Evolutionary conservation across 1,140 invertebrate genomes (phyloP).

Genomic region (Drosophila setifemur): DNA sequence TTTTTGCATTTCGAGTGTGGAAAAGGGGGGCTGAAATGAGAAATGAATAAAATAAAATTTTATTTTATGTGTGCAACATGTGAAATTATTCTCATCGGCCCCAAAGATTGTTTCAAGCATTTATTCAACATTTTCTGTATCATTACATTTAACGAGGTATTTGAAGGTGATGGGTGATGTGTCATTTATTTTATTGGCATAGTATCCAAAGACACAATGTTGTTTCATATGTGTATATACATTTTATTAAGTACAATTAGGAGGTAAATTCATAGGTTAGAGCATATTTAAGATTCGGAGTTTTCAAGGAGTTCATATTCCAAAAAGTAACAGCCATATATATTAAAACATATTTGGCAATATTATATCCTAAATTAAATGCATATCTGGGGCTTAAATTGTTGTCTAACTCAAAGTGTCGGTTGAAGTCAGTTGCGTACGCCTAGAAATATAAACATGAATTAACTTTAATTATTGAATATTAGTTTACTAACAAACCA

Average conservation of each 20-base stretch:
- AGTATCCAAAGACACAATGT: neutral
- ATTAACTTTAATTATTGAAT: neutral
- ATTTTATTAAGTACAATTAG: neutral
- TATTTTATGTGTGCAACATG: slow-evolving; percentile 82
- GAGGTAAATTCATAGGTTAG: neutral
- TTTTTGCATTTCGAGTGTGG: slow-evolving; percentile 53
- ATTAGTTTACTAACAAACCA: neutral
- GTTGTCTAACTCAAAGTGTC: neutral
- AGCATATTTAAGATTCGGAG: too few relatives aligned
- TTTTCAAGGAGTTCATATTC: too few relatives aligned
- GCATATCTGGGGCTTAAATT: neutral
- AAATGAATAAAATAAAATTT: slow-evolving; percentile 82
- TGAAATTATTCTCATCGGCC: slow-evolving; percentile 61
- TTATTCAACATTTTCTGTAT: slow-evolving; percentile 32
- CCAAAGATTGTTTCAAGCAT: slow-evolving; percentile 5
- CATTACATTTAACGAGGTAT: slow-evolving; percentile 56
- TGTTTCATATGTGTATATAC: neutral
- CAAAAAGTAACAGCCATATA: neutral
- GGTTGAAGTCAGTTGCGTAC: neutral
- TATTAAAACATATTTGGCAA: neutral
- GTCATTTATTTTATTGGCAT: slow-evolving; percentile 17
- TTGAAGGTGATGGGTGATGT: slow-evolving; percentile 15
- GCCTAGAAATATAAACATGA: neutral
- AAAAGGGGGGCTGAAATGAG: slow-evolving; percentile 44
- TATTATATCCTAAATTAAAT: neutral